A percentile compares a stretch with the other conserved stretches of the same genome.
Evolutionary conservation across 1,140 invertebrate species (phyloP).

Genomic region (Oreohelix idahoensis): DNA sequence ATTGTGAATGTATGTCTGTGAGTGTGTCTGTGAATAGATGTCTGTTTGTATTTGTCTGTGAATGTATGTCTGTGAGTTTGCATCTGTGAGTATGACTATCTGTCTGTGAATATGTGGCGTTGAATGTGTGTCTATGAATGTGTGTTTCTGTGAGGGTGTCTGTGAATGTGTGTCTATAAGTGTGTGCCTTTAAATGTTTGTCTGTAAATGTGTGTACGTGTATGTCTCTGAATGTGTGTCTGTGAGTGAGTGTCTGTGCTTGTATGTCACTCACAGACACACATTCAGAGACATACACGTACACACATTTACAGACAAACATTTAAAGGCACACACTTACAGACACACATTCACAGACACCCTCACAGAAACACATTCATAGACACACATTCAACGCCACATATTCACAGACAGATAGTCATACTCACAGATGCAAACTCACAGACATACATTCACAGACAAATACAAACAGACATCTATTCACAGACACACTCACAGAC

Average conservation of each 20-base stretch:
- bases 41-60: no score
- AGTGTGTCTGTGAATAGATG: no score
- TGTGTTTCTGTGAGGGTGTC: slow-evolving; percentile 3
- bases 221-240: slow-evolving; percentile 14
- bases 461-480: no score
- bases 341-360: background rate
- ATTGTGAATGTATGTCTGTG: no score
- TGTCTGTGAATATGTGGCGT: background rate
- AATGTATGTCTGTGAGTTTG: no score
- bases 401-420: background rate
- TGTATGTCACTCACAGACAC: background rate
- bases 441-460: no score
- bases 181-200: background rate
- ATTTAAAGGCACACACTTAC: background rate
- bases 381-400: background rate
- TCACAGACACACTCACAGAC: no score
- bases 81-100: background rate
- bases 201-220: slow-evolving; percentile 11
- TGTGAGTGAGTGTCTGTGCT: background rate
- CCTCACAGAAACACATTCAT: background rate
- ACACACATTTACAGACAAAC: slow-evolving; percentile 9
- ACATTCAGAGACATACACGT: slow-evolving; percentile 11
- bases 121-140: background rate
- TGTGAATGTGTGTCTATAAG: background rate
- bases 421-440: background rate